A percentile compares a stretch with the other conserved stretches of the same genome.
These are phyloP conservation scores for Erebia palarica DNA, from an alignment of 2,888 invertebrate genomes.

Conservation along the genomic window DNA sequence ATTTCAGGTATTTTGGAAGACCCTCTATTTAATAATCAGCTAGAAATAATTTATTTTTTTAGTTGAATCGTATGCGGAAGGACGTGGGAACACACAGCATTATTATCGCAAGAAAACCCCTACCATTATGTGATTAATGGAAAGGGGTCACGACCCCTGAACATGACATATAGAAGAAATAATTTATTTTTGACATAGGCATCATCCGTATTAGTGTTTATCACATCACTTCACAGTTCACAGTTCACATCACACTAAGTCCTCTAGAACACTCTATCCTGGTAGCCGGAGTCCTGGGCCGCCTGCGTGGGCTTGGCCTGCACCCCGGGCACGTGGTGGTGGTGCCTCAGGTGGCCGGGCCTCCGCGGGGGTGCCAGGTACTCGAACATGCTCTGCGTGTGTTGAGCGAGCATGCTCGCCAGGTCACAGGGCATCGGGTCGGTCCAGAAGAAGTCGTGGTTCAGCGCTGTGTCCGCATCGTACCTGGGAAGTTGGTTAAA, in stretches of 20 bases:
- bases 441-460: slow-evolving; percentile 99
- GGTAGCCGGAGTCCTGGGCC: slow-evolving; percentile 89
- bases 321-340: slow-evolving; percentile 83
- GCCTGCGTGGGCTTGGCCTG: slow-evolving; percentile 74
- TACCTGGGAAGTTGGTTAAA: too few relatives aligned
- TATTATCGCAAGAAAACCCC: too few relatives aligned
- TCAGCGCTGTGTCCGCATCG: slow-evolving; percentile 90
- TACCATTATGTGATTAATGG: too few relatives aligned
- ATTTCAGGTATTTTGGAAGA: too few relatives aligned
- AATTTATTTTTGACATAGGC: too few relatives aligned
- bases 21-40: too few relatives aligned
- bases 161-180: too few relatives aligned
- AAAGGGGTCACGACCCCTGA: too few relatives aligned
- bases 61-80: too few relatives aligned
- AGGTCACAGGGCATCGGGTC: slow-evolving; percentile 97
- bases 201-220: too few relatives aligned
- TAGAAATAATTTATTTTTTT: too few relatives aligned
- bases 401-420: slow-evolving; percentile 94
- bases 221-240: background rate
- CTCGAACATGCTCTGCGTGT: slow-evolving; percentile 97
- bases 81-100: too few relatives aligned
- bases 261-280: slow-evolving; percentile 90
- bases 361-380: slow-evolving; percentile 87
- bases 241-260: slow-evolving; percentile 57
- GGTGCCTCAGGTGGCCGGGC: slow-evolving; percentile 87